A percentile compares a stretch with the other conserved stretches of the same genome.
These are phyloP conservation scores for Oxyruncus cristatus DNA, from an alignment of 2,113 vertebrate species.

Conservation along the genomic window DNA sequence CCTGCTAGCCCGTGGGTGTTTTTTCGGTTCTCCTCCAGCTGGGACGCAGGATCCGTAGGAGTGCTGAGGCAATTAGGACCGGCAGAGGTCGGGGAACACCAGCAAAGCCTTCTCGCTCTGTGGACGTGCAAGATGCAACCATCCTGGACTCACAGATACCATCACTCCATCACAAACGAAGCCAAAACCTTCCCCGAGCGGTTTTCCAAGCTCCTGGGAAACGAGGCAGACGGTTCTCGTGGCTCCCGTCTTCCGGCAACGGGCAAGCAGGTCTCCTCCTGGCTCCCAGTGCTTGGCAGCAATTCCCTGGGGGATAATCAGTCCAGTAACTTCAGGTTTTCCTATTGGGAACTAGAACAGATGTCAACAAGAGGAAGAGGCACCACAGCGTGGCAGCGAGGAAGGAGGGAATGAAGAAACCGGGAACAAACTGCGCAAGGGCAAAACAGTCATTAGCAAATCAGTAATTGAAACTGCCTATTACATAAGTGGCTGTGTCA, in stretches of 20 bases:
- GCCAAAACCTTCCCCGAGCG: not conserved
- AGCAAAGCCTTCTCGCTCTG: not conserved
- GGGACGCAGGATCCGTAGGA: not conserved
- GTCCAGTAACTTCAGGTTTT: not conserved
- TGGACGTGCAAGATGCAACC: not conserved
- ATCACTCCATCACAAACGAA: not conserved
- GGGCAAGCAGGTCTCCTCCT: not conserved
- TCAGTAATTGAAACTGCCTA: conserved; percentile 6
- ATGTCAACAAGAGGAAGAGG: conserved; percentile 24
- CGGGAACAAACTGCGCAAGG: not conserved
- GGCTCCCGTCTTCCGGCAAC: not conserved
- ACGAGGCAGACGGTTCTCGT: not conserved
- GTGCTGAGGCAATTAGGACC: not conserved
- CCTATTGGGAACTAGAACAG: not conserved
- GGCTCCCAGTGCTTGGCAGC: not conserved
- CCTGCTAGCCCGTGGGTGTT: not conserved
- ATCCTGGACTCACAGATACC: not conserved
- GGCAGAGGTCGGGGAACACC: not conserved
- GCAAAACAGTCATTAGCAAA: conserved; percentile 55
- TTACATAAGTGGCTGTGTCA: conserved; percentile 1
- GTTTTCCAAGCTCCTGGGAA: not conserved
- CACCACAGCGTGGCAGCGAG: not conserved
- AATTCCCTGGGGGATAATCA: not conserved
- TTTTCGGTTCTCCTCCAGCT: not conserved
- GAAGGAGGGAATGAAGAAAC: conserved; percentile 53